Base-by-base conservation (phyloP, 2,797 vertebrate genomes). In the Erithacus rubecula region DNA sequence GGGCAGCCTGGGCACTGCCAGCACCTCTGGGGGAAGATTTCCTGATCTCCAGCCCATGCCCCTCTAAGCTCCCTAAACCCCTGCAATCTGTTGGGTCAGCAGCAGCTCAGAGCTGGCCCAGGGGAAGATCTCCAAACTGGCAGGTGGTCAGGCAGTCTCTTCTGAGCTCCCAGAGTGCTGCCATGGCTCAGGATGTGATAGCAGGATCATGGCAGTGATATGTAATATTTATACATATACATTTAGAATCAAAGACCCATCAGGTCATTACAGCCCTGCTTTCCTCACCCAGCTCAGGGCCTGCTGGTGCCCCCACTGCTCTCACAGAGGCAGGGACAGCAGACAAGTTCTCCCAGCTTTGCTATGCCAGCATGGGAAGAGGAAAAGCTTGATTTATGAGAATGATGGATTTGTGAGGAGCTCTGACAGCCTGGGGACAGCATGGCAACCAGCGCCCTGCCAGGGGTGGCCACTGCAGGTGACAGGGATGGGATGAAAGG, bases 121-220 rank as follows among this genome's bases (percentile, higher is more conserved):
- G 56, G 22, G 51, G 69, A 51, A 58, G 39, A 49, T 49, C 75
- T 76, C 44, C 67, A 75, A 80, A 91, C 6, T 74, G 81, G n/a
- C 56, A 63, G 36, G 47, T 60, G 79, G 52, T 51, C 86, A 89
- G 71, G 41, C 29, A 44, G 23, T n/a, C 58, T 59, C 60, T 36
- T 69, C 60, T 59, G 65, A 30, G 83, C 69, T 93, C 58, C 58
- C 60, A 47, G 70, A 44, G 72, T 59, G 18, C 82, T 76, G 56
- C 26, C 72, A 72, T 88, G 72, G 81, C 81, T 94, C 88, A 77
- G 27, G 62, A 47, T n/a, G n/a, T n/a, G n/a, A n/a, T n/a, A n/a
- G n/a, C n/a, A n/a, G n/a, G n/a, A n/a, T n/a, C n/a, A n/a, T 51
- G 55, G 41, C 20, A 34, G 10, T 23, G 32, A 53, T 58, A 84